Evolutionary conservation across 2,888 invertebrate genomes (phyloP).

Genomic region (Hyppa rectilinea): DNA sequence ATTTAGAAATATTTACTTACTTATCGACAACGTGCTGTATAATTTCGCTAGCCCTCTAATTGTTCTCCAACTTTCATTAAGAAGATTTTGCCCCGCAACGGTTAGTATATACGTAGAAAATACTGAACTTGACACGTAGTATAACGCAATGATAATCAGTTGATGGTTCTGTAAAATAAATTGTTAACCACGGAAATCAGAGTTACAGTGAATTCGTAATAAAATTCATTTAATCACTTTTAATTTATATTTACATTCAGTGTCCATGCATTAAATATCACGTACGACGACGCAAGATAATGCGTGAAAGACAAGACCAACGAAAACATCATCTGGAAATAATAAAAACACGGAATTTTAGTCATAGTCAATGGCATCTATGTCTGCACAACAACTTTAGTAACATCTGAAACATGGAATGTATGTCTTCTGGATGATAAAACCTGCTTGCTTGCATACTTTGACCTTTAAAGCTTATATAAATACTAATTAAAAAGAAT

Average conservation of each 20-base stretch:
- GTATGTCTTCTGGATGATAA: too few relatives aligned
- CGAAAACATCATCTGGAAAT: slow-evolving; percentile 27
- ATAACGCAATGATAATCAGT: background rate
- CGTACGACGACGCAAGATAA: slow-evolving; percentile 12
- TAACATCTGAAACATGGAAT: too few relatives aligned
- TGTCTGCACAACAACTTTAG: too few relatives aligned
- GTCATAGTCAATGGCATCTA: background rate
- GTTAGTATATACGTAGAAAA: slow-evolving; percentile 20
- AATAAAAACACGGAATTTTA: slow-evolving; percentile 7
- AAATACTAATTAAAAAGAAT: too few relatives aligned
- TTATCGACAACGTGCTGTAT: slow-evolving; percentile 10
- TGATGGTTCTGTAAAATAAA: too few relatives aligned
- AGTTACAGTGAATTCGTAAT: too few relatives aligned
- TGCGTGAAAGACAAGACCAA: slow-evolving; percentile 5
- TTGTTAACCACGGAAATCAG: background rate
- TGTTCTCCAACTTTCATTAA: slow-evolving; percentile 23
- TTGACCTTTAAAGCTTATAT: too few relatives aligned
- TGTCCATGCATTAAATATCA: background rate
- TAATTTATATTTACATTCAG: slow-evolving; percentile 18
- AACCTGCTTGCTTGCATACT: too few relatives aligned
- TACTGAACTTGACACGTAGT: slow-evolving; percentile 1
- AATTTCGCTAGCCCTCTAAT: slow-evolving; percentile 27
- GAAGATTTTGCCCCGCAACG: slow-evolving; percentile 42
- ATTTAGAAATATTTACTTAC: slow-evolving; percentile 33
- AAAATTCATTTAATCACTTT: too few relatives aligned